Percentiles rank a stretch among this genome's conserved stretches.
Conservation (phyloP, 2,888 invertebrate genomes). For the Drosophila borealis region DNA sequence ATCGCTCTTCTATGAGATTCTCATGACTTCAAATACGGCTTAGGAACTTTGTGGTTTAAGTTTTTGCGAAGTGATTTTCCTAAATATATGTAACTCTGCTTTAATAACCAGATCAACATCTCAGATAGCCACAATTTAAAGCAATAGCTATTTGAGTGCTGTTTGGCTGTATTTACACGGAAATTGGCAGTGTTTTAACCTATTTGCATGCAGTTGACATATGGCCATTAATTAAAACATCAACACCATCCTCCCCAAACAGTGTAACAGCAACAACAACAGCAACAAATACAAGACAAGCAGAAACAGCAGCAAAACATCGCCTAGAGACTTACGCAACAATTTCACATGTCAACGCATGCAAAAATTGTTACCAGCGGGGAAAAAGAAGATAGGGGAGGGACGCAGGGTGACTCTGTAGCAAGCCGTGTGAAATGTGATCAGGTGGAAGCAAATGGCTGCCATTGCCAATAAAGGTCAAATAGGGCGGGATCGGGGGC, state of each 20-base stretch:
- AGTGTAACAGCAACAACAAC: constrained; percentile 1
- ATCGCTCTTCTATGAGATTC: constrained; percentile 1
- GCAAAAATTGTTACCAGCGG: constrained; percentile 51
- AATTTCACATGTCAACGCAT: constrained; percentile 75
- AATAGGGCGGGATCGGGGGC: constrained; percentile 19
- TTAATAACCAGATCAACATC: constrained; percentile 3
- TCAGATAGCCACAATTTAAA: constrained; percentile 3
- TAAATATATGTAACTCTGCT: not conserved
- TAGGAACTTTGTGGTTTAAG: no score
- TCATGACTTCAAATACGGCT: not conserved
- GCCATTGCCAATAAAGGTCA: constrained; percentile 67
- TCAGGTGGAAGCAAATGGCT: constrained; percentile 69
- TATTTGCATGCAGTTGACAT: constrained; percentile 62
- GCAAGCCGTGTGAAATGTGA: constrained; percentile 59
- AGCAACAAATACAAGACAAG: constrained; percentile 35
- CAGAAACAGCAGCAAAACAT: constrained; percentile 50
- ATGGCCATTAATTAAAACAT: constrained; percentile 69
- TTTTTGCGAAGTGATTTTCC: no score
- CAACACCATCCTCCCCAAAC: constrained; percentile 41
- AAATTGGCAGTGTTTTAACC: constrained; percentile 64
- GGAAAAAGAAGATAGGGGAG: not conserved
- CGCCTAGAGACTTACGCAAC: constrained; percentile 70
- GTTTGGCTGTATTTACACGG: constrained; percentile 31
- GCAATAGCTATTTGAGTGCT: constrained; percentile 11
- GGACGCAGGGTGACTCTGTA: constrained; percentile 11